Conservation (phyloP, 2,888 invertebrate genomes). For the Listrodromus nycthemerus region DNA sequence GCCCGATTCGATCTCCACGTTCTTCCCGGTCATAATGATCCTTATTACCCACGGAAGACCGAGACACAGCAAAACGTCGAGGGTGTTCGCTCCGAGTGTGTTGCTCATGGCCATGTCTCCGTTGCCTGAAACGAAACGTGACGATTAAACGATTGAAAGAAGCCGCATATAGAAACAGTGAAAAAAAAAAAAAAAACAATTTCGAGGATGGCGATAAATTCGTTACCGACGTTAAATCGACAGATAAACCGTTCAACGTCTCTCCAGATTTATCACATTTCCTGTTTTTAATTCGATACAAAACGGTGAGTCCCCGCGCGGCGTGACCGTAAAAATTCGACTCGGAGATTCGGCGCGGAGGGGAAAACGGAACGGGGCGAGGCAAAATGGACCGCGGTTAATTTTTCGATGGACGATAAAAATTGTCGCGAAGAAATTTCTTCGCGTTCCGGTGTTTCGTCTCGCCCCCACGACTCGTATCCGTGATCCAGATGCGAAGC, state of each 20-base stretch:
- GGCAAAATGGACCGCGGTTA: too few relatives aligned
- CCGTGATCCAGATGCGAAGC: background rate
- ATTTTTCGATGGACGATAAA: too few relatives aligned
- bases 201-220: background rate
- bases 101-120: conserved; percentile 95
- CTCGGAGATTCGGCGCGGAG: too few relatives aligned
- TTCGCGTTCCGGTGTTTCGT: too few relatives aligned
- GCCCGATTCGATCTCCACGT: conserved; percentile 90
- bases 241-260: too few relatives aligned
- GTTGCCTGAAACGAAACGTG: conserved; percentile 87
- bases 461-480: background rate
- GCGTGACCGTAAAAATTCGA: too few relatives aligned
- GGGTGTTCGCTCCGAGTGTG: conserved; percentile 93
- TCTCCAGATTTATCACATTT: too few relatives aligned
- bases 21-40: conserved; percentile 86
- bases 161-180: background rate
- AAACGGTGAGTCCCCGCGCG: too few relatives aligned
- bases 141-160: background rate
- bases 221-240: too few relatives aligned
- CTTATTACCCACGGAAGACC: conserved; percentile 95
- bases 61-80: conserved; percentile 93
- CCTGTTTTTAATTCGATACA: too few relatives aligned
- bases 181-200: background rate
- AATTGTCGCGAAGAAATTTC: too few relatives aligned
- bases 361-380: too few relatives aligned